These are phyloP conservation scores for Ammodytes dubius DNA, from an alignment of 2,113 vertebrate genomes.

Conservation along the genomic window DNA sequence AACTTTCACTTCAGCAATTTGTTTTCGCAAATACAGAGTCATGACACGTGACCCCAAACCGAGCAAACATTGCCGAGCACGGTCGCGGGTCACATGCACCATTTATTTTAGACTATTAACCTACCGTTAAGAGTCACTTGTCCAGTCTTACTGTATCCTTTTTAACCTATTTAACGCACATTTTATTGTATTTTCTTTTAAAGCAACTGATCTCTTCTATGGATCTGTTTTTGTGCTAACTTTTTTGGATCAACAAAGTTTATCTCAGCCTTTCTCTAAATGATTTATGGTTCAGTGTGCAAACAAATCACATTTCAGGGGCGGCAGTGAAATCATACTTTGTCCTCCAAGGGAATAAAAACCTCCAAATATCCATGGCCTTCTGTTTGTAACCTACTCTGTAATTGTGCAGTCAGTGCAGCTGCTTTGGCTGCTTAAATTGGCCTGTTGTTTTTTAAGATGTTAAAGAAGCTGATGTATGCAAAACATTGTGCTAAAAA, in stretches of 20 bases:
- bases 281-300: background rate
- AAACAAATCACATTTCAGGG: background rate
- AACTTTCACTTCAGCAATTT: background rate
- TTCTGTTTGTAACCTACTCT: background rate
- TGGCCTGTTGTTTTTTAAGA: slow-evolving; percentile 19
- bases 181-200: background rate
- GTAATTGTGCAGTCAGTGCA: background rate
- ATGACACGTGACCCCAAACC: background rate
- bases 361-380: background rate
- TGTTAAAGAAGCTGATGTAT: slow-evolving; percentile 21
- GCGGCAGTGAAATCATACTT: background rate
- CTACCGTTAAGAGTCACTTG: no score
- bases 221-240: background rate
- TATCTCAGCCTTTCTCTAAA: background rate
- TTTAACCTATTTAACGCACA: background rate
- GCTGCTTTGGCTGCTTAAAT: slow-evolving; percentile 30
- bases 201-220: background rate
- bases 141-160: no score
- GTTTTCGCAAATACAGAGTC: background rate
- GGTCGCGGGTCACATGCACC: no score
- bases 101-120: no score
- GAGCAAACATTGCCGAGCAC: background rate
- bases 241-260: background rate
- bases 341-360: background rate
- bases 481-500: slow-evolving; percentile 10